Base-by-base conservation (phyloP, 2,797 vertebrate species). In the Melanotaenia pygmaea region DNA sequence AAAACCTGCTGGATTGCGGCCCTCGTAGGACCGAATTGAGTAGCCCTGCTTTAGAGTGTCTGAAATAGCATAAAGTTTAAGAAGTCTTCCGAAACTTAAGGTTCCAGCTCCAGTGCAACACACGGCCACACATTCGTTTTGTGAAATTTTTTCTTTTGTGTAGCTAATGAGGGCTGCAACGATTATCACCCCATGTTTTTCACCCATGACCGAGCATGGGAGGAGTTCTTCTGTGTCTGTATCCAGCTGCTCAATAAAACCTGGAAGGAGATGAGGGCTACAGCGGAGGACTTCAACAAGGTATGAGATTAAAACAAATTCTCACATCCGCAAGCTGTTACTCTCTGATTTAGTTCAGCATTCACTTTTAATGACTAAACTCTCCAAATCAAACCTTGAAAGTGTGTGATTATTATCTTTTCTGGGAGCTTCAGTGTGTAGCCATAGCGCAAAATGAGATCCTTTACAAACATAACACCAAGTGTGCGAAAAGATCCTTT, bases 121-220 rank as follows among this genome's bases (percentile, higher is more conserved):
- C 35, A 7, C 30, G 53, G 26, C 26, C 28, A 30, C 5, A 30
- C 30, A 45, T 18, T 6, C 18, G 45, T 9, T 70, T 67, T 73
- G 14, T 22, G 0, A 53, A 70, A 56, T 67, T 0, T 62, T 59
- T 54, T 63, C n/a, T 50, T 63, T 37, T 56, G 5, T 75, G 28
- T 40, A 99, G 98, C 98, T 11, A 99, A 98, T 0, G 98, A 99
- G 82, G 98, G 97, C 32, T 96, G 98, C 76, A 98, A 99, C 0
- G 97, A 99, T 91, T 99, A 97, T 86, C 98, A 99, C 78, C 98
- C 98, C 1, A 99, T 99, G 98, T 99, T 99, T 94, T 99, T 99
- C 78, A 99, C 98, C 5, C 98, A 99, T 8, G 98, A 99, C 83
- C 96, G 96, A 1, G 96, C 98, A 0, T 98, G 98, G 83, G 98